These are phyloP conservation scores for Drosophila triauraria DNA, from an alignment of 1,140 invertebrate species.

Conservation along the genomic window DNA sequence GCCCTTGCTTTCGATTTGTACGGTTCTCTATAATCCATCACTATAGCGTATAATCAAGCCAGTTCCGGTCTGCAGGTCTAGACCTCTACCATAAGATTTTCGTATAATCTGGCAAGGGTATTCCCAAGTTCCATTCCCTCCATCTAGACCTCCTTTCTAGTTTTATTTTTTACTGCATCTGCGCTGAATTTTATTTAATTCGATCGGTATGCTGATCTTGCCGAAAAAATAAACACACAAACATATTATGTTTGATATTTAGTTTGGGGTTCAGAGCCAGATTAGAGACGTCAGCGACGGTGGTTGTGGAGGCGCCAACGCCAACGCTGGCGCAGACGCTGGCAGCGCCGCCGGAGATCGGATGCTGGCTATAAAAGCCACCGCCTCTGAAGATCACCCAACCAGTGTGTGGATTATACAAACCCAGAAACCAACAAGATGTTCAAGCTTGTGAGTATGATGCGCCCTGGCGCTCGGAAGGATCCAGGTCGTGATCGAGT, in stretches of 20 bases:
- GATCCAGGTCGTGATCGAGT: background rate
- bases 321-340: constrained; percentile 20
- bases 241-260: constrained; percentile 73
- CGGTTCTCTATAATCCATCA: background rate
- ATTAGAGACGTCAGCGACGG: constrained; percentile 61
- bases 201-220: constrained; percentile 54
- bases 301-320: constrained; percentile 38
- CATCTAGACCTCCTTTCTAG: constrained; percentile 26
- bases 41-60: background rate
- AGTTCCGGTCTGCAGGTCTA: background rate
- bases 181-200: constrained; percentile 57
- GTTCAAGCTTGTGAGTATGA: constrained; percentile 83
- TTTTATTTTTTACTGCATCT: constrained; percentile 31
- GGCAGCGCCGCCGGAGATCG: constrained; percentile 13
- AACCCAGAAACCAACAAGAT: constrained; percentile 73
- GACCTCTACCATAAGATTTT: no score
- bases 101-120: constrained; percentile 9
- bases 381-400: constrained; percentile 57
- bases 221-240: constrained; percentile 47
- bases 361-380: constrained; percentile 62
- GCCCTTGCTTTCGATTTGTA: background rate
- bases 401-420: constrained; percentile 77
- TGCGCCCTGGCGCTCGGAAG: background rate
- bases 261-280: constrained; percentile 65
- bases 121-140: constrained; percentile 1